Percentiles rank a stretch among this genome's conserved stretches.
phyloP scores from a whole-genome alignment of 2,113 vertebrate genomes.

The Triplophysa rosa region DNA sequence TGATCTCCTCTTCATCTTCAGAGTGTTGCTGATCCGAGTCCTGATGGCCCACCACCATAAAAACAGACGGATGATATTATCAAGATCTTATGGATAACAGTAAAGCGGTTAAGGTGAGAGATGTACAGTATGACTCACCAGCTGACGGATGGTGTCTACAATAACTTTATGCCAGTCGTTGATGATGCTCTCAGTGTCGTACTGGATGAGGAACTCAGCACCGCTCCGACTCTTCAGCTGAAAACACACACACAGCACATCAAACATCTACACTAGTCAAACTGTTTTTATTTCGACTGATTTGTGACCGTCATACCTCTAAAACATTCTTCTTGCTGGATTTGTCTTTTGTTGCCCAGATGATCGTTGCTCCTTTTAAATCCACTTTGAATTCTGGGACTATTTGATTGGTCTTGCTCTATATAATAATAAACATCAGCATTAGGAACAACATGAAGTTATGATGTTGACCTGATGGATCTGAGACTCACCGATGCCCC shows the following conservation, averaged over 20 bases:
- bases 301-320: constrained; percentile 75
- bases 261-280: neutral
- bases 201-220: constrained; percentile 88
- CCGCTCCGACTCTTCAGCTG: constrained; percentile 86
- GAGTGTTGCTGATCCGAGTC: constrained; percentile 46
- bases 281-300: neutral
- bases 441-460: neutral
- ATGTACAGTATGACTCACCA: constrained; percentile 68
- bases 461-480: neutral
- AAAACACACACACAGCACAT: neutral
- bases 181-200: constrained; percentile 92
- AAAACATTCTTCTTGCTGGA: constrained; percentile 96
- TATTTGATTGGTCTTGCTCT: constrained; percentile 86
- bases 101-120: neutral
- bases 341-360: constrained; percentile 87
- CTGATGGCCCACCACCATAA: neutral
- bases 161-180: constrained; percentile 85
- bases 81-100: neutral
- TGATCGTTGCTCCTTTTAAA: constrained; percentile 79
- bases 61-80: neutral
- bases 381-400: constrained; percentile 84
- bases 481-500: constrained; percentile 73
- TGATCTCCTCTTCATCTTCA: constrained; percentile 68
- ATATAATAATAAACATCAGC: neutral
- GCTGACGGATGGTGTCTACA: constrained; percentile 78